phyloP scores from a whole-genome alignment of 2,113 vertebrate species.

The Platycercus adscitus region DNA sequence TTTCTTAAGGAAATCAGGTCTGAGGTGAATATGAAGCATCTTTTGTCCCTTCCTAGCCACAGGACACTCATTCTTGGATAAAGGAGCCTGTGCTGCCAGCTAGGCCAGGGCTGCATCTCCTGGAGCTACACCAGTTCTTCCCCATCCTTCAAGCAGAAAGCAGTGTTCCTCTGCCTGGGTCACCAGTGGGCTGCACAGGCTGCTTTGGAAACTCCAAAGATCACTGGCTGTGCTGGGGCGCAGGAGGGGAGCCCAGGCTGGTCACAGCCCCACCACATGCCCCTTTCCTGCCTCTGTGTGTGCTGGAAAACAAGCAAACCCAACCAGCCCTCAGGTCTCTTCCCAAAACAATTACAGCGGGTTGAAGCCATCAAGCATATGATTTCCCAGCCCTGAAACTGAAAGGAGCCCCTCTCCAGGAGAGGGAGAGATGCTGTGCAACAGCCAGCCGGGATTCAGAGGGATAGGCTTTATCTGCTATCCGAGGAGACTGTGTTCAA shows the following conservation, averaged over 20 bases:
- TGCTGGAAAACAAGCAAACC: neutral
- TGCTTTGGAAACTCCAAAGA: neutral
- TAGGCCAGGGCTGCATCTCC: neutral
- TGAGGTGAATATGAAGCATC: neutral
- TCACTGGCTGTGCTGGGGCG: neutral
- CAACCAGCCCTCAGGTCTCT: neutral
- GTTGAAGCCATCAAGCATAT: conserved; percentile 2
- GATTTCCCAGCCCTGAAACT: conserved; percentile 13
- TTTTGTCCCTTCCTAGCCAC: neutral
- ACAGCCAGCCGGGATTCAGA: neutral
- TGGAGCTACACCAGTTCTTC: neutral
- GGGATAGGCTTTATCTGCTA: neutral
- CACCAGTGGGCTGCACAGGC: neutral
- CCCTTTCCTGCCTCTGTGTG: neutral
- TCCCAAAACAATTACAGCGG: conserved; percentile 26
- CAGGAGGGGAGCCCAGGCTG: neutral
- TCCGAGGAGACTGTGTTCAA: neutral
- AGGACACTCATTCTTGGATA: neutral
- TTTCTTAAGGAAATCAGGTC: neutral
- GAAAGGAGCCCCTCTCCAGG: neutral
- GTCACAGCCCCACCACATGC: rapidly evolving
- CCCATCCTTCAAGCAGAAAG: neutral
- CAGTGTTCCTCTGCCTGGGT: neutral
- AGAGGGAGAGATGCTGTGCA: neutral
- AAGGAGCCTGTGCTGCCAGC: neutral